Conservation (phyloP, 2,113 vertebrate genomes). For the Datnioides undecimradiatus region DNA sequence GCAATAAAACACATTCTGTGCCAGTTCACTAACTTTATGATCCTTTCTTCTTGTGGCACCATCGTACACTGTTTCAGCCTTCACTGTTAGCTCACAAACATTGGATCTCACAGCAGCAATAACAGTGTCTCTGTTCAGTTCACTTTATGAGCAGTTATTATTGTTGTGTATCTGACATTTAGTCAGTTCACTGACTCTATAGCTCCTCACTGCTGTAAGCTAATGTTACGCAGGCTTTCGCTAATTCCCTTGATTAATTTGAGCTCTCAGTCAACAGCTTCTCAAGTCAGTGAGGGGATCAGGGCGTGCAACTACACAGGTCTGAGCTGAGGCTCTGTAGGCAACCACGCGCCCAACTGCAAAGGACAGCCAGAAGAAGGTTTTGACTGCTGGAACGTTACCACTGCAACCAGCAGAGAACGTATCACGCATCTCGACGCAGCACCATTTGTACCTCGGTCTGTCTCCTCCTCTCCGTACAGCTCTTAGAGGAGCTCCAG, state of each 20-base stretch:
- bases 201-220: not conserved
- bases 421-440: not conserved
- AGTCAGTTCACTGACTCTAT: not conserved
- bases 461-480: not conserved
- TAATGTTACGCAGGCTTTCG: too few species aligned
- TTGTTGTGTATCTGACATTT: not conserved
- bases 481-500: conserved; percentile 17
- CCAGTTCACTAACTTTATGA: not conserved
- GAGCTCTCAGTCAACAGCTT: not conserved
- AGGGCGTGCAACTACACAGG: not conserved
- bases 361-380: not conserved
- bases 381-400: not conserved
- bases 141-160: not conserved
- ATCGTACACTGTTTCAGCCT: not conserved
- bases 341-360: not conserved
- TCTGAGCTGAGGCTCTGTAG: not conserved
- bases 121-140: not conserved
- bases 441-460: conserved; percentile 3
- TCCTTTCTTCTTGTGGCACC: not conserved
- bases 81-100: not conserved
- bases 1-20: not conserved
- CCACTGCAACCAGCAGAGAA: not conserved
- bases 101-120: not conserved
- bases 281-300: not conserved
- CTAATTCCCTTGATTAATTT: not conserved